Conservation (phyloP, 2,888 invertebrate species). For the Cylloceria caligata region DNA sequence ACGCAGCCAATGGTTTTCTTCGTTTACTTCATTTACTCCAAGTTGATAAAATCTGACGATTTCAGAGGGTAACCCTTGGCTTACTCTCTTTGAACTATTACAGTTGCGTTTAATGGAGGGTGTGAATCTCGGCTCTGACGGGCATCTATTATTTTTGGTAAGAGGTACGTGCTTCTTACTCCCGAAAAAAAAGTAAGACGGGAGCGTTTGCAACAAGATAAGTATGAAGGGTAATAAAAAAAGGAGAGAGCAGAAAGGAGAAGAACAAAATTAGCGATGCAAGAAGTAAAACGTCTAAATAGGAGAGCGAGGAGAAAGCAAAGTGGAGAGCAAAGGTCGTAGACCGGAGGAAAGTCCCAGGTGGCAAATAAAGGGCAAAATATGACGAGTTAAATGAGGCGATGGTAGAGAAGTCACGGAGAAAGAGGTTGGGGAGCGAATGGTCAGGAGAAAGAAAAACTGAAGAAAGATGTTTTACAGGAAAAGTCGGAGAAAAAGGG, state of each 20-base stretch:
- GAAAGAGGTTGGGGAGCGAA: conserved; percentile 4
- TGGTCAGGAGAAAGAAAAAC: conserved; percentile 1
- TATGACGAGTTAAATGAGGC: conserved; percentile 18
- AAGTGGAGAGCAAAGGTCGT: conserved; percentile 17
- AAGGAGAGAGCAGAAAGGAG: too few species aligned
- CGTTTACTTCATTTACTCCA: background rate
- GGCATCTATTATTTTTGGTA: conserved; percentile 12
- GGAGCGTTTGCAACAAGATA: background rate
- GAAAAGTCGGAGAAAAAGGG: conserved; percentile 5
- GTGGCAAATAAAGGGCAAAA: conserved; percentile 29
- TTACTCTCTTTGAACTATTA: too few species aligned
- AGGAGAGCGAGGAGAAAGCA: background rate
- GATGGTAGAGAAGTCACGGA: conserved; percentile 22
- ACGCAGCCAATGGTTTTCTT: background rate
- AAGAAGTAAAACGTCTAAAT: conserved; percentile 15
- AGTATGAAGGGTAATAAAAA: conserved; percentile 4
- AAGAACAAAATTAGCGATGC: conserved; percentile 13
- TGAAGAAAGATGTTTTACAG: conserved; percentile 5
- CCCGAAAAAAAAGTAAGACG: background rate
- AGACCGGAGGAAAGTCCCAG: conserved; percentile 10
- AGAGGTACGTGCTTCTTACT: too few species aligned
- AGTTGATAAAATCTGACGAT: background rate
- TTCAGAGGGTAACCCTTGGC: too few species aligned
- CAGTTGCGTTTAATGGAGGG: too few species aligned
- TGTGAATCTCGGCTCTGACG: background rate